Evolutionary conservation across 2,888 invertebrate genomes (phyloP).

Genomic region (Trimorus sp.): DNA sequence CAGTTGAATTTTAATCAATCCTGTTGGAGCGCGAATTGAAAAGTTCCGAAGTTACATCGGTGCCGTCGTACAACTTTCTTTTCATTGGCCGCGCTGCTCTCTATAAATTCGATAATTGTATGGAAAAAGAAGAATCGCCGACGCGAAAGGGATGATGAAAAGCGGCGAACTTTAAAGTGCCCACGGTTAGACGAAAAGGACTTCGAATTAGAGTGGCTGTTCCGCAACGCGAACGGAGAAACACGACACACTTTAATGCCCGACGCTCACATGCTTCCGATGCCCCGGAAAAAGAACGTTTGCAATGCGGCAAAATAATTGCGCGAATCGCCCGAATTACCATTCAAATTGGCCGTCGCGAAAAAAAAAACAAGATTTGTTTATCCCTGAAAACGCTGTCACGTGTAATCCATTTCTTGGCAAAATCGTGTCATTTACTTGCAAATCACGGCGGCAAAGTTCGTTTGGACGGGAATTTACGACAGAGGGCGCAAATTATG

Average conservation of each 20-base stretch:
- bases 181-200: conserved; percentile 17
- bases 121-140: conserved; percentile 8
- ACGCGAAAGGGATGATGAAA: conserved; percentile 12
- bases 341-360: no score
- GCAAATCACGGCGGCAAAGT: conserved; percentile 38
- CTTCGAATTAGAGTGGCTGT: conserved; percentile 4
- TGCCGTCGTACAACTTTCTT: conserved; percentile 7
- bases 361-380: neutral
- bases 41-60: conserved; percentile 19
- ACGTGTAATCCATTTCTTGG: no score
- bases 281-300: no score
- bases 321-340: no score
- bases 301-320: no score
- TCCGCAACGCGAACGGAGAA: no score
- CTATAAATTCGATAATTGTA: conserved; percentile 33
- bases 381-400: neutral
- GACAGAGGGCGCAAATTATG: conserved; percentile 35
- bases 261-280: no score
- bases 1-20: conserved; percentile 34
- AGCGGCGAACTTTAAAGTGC: conserved; percentile 28
- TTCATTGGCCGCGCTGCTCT: neutral
- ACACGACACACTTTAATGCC: no score
- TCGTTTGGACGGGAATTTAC: conserved; percentile 32
- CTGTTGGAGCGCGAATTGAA: conserved; percentile 15
- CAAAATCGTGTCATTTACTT: conserved; percentile 2